Evolutionary conservation across 2,888 invertebrate genomes (phyloP).

Genomic region (Limnephilus marmoratus): DNA sequence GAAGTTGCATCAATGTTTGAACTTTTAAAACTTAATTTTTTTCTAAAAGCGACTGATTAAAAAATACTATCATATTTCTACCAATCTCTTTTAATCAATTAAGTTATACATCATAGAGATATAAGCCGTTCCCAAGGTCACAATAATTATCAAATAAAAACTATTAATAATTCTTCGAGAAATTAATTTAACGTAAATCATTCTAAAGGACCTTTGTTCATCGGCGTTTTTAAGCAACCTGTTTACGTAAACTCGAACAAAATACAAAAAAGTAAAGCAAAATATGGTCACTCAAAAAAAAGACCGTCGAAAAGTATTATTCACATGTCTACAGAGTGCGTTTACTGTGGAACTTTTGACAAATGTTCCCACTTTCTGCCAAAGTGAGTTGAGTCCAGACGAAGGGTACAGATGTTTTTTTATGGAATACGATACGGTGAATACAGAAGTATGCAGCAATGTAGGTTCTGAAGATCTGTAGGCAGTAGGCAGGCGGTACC

Average conservation of each 20-base stretch:
- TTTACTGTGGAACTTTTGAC: not conserved
- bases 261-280: not conserved
- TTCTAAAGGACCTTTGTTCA: not conserved
- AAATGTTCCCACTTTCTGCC: not conserved
- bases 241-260: not conserved
- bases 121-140: not conserved
- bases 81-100: not conserved
- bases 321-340: not conserved
- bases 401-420: conserved; percentile 19
- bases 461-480: not conserved
- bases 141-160: not conserved
- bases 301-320: not conserved
- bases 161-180: not conserved
- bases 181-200: not conserved
- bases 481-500: conserved; percentile 21
- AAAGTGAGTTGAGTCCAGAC: not conserved
- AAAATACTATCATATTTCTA: not conserved
- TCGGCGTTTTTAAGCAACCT: not conserved
- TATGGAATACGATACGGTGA: not conserved
- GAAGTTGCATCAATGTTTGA: not conserved
- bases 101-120: not conserved
- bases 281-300: not conserved
- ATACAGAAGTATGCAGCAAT: not conserved
- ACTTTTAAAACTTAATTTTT: not conserved
- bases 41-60: not conserved